Conservation (phyloP, 2,888 invertebrate genomes). For the Nasonia oneida region DNA sequence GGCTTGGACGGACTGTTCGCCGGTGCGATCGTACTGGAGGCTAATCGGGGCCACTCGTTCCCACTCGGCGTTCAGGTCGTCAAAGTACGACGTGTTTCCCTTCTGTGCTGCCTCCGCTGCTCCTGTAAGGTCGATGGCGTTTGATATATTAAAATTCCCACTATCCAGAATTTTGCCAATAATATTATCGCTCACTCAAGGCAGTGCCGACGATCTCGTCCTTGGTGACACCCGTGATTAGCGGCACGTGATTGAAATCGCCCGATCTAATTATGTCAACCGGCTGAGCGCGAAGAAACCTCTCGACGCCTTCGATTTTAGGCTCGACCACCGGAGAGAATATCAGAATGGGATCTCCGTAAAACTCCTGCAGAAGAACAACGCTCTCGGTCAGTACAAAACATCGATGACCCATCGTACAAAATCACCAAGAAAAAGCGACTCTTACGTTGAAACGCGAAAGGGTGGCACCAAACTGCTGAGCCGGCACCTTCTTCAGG, state of each 20-base stretch:
- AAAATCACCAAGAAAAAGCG: slow-evolving; percentile 74
- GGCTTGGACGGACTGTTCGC: too few relatives aligned
- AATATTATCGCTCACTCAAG: slow-evolving; percentile 67
- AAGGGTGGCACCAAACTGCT: slow-evolving; percentile 22
- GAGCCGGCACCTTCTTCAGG: slow-evolving; percentile 75
- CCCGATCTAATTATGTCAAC: slow-evolving; percentile 81
- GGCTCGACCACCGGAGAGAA: slow-evolving; percentile 75
- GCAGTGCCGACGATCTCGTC: slow-evolving; percentile 85
- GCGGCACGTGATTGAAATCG: slow-evolving; percentile 83
- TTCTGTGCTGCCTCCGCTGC: background rate
- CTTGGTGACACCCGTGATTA: slow-evolving; percentile 82
- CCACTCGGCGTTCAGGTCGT: slow-evolving; percentile 82
- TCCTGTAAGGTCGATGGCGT: too few relatives aligned
- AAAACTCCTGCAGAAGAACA: too few relatives aligned
- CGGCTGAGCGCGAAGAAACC: slow-evolving; percentile 83
- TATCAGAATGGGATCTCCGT: too few relatives aligned
- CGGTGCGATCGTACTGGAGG: slow-evolving; percentile 79
- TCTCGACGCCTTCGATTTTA: slow-evolving; percentile 83
- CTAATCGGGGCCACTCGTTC: slow-evolving; percentile 83
- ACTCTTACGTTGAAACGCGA: slow-evolving; percentile 72
- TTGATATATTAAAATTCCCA: too few relatives aligned
- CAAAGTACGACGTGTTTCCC: slow-evolving; percentile 18
- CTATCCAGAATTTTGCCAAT: too few relatives aligned
- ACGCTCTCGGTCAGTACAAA: slow-evolving; percentile 49
- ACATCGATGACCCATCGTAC: slow-evolving; percentile 79